Evolutionary conservation across 2,113 vertebrate genomes (phyloP).

Genomic region (Phyllopteryx taeniolatus): DNA sequence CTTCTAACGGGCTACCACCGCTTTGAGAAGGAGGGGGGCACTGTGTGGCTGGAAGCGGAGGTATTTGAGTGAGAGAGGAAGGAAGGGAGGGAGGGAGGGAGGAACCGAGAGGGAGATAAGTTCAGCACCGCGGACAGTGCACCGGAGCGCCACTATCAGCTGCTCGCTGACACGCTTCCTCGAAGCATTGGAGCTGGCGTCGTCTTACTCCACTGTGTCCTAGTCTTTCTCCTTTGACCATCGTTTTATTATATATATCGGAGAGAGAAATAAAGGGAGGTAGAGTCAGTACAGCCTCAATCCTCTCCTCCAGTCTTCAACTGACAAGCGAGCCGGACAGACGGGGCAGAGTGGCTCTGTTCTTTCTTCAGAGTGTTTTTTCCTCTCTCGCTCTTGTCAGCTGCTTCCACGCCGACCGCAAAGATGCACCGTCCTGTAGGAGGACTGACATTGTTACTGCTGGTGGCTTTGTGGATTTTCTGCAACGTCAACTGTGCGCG

Average conservation of each 20-base stretch:
- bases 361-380: slow-evolving; percentile 24
- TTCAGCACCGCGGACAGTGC: slow-evolving; percentile 62
- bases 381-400: slow-evolving; percentile 27
- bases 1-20: slow-evolving; percentile 35
- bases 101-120: slow-evolving; percentile 34
- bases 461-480: slow-evolving; percentile 71
- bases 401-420: slow-evolving; percentile 34
- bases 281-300: slow-evolving; percentile 35
- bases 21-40: slow-evolving; percentile 53
- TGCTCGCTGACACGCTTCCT: slow-evolving; percentile 26
- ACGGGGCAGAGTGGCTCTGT: slow-evolving; percentile 34
- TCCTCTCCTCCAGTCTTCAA: slow-evolving; percentile 57
- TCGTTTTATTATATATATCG: slow-evolving; percentile 50
- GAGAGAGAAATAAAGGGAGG: slow-evolving; percentile 11
- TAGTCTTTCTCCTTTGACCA: slow-evolving; percentile 12
- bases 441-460: slow-evolving; percentile 51
- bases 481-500: slow-evolving; percentile 52
- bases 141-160: slow-evolving; percentile 33
- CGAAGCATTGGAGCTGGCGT: slow-evolving; percentile 21
- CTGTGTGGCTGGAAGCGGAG: slow-evolving; percentile 48
- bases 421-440: slow-evolving; percentile 69
- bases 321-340: slow-evolving; percentile 43
- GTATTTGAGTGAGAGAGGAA: slow-evolving; percentile 2
- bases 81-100: neutral
- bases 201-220: neutral